A percentile compares a stretch with the other conserved stretches of the same genome.
These are phyloP conservation scores for Heliconius hortense DNA, from an alignment of 2,888 invertebrate species.

Conservation along the genomic window DNA sequence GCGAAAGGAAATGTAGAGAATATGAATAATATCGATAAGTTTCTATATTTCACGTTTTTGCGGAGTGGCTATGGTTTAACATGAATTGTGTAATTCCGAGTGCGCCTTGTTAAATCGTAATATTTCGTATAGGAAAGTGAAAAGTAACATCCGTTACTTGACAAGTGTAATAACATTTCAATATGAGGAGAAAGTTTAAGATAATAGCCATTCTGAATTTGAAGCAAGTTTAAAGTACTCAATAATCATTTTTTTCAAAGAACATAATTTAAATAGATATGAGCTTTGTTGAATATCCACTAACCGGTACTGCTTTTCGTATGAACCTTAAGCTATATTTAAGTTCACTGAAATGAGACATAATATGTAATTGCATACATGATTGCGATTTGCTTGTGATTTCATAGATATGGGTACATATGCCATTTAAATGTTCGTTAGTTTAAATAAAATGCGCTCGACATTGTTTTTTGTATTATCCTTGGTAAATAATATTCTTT, in stretches of 20 bases:
- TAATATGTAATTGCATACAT: too few species aligned
- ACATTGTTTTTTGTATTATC: background rate
- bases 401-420: background rate
- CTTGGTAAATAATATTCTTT: too few species aligned
- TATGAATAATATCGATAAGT: slow-evolving; percentile 13
- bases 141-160: slow-evolving; percentile 39
- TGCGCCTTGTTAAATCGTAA: slow-evolving; percentile 37
- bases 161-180: slow-evolving; percentile 44
- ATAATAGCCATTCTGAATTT: slow-evolving; percentile 39
- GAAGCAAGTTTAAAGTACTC: slow-evolving; percentile 26
- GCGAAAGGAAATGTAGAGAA: slow-evolving; percentile 19
- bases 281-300: background rate
- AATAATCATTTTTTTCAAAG: background rate
- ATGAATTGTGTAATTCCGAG: slow-evolving; percentile 33
- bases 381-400: too few species aligned
- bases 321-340: too few species aligned
- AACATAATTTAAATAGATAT: background rate
- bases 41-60: slow-evolving; percentile 15
- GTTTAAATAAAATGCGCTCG: background rate
- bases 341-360: too few species aligned
- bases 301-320: too few species aligned
- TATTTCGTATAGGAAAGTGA: slow-evolving; percentile 39
- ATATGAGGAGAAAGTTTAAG: slow-evolving; percentile 47
- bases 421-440: background rate
- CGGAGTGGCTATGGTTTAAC: slow-evolving; percentile 19